phyloP scores from a whole-genome alignment of 2,888 invertebrate species.

The Choristoneura rosaceana region DNA sequence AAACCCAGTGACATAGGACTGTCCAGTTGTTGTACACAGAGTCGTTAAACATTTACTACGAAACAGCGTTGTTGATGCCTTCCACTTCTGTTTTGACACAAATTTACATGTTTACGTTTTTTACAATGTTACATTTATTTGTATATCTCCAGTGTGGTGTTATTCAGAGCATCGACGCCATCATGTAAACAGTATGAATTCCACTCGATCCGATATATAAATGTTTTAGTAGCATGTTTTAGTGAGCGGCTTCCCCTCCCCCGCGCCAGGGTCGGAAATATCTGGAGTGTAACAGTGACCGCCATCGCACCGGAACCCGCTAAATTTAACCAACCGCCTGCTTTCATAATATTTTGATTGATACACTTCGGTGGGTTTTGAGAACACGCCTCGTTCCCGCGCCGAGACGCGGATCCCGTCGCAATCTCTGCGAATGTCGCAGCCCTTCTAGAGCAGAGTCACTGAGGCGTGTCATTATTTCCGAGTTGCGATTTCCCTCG shows the following conservation, averaged over 20 bases:
- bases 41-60: not conserved
- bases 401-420: not conserved
- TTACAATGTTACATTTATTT: conserved; percentile 2
- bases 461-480: conserved; percentile 33
- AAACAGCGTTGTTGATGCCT: not conserved
- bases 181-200: conserved; percentile 30
- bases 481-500: conserved; percentile 31
- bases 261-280: conserved; percentile 16
- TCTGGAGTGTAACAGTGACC: conserved; percentile 37
- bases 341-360: conserved; percentile 30
- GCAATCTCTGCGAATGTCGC: not conserved
- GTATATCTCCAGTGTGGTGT: not conserved
- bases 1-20: not conserved
- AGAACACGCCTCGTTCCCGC: conserved; percentile 11
- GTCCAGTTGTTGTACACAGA: not conserved
- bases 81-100: not conserved
- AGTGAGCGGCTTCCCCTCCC: not conserved
- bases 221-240: conserved; percentile 13
- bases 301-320: conserved; percentile 27
- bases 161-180: not conserved
- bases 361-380: conserved; percentile 23
- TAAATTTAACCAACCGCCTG: conserved; percentile 20
- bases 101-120: not conserved
- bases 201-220: conserved; percentile 23
- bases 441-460: not conserved